Evolutionary conservation across 35 echinoderm and acorn worm genomes (phyloP), one percentile per base, ranked within the genome.

Genomic region (Diadema setosum): DNA sequence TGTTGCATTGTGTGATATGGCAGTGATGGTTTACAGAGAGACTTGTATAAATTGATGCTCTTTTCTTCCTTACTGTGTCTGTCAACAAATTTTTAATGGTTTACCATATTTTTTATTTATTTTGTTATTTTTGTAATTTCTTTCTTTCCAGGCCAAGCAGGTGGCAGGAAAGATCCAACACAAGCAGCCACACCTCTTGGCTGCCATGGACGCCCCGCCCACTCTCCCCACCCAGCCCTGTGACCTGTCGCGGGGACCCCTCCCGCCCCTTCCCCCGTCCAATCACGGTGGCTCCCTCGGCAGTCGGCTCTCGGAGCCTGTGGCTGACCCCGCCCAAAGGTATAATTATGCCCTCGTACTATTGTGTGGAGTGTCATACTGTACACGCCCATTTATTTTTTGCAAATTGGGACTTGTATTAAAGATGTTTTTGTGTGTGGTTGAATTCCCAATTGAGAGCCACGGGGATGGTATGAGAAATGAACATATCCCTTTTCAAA

Each of bases 91-190:
- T 67, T 27, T 65, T 65, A 14, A 15, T 30, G 24, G 37, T 33
- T 67, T 2, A 55, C 63, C 12, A 33, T 16, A 67, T 59, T 59
- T 14, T 67, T 26, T 67, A 33, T 33, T 67, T 34, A 67, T 67
- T 67, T 29, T 67, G 63, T 67, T 26, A 34, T 67, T 7, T 63
- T 7, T 67, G 30, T 67, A 11, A 33, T 33, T 67, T 67, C 21
- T 67, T 67, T 3, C 24, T 15, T 67, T 67, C 37, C 63, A 67
- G 94, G 94, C 94, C 3, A 96, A 96, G 82, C 94, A 96, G 36
- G 69, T 81, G 35, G 94, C 82, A 31, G 94, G 94, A 5, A 88
- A 86, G 64, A 91, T 88, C 16, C 82, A 78, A 42, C 94, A 96
- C 82, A 96, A 92, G 32, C 85, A 85, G 35, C 94, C 94, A 0